Conservation (phyloP, 1,140 invertebrate genomes). For the Caenorhabditis inopinata region DNA sequence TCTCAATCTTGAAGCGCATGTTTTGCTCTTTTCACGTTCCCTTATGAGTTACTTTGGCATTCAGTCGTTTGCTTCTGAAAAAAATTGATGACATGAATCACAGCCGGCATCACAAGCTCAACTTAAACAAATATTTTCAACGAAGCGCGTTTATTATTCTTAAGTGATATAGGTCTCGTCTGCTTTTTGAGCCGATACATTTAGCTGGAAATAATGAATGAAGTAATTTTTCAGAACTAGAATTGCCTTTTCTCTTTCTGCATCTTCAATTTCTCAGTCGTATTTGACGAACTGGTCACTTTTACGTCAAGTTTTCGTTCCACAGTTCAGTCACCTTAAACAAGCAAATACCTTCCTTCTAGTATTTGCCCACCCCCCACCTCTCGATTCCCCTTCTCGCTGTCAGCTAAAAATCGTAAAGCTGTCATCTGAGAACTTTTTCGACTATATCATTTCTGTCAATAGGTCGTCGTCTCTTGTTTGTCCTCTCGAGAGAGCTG, state of each 20-base stretch:
- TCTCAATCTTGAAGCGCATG: constrained; percentile 19
- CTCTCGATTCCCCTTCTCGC: neutral
- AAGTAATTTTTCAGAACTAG: no score
- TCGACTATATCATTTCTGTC: constrained; percentile 14
- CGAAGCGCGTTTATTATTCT: no score
- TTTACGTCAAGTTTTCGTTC: neutral
- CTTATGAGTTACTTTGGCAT: neutral
- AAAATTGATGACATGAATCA: no score
- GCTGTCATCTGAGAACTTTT: constrained; percentile 29
- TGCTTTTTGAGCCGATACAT: no score
- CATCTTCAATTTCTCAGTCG: no score
- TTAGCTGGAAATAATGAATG: no score
- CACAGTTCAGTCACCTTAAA: constrained; percentile 1
- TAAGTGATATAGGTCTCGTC: no score
- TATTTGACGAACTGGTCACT: neutral
- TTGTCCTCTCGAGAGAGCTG: neutral
- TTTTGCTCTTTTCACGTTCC: neutral
- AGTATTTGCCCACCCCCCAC: neutral
- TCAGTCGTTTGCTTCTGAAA: neutral
- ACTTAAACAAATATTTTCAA: no score
- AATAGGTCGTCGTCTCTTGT: neutral
- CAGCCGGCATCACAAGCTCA: no score
- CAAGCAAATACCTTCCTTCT: constrained; percentile 14
- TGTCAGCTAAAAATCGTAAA: constrained; percentile 27
- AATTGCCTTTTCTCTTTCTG: no score